Evolutionary conservation across 2,797 vertebrate species (phyloP).

Genomic region (Centroberyx gerrardi): DNA sequence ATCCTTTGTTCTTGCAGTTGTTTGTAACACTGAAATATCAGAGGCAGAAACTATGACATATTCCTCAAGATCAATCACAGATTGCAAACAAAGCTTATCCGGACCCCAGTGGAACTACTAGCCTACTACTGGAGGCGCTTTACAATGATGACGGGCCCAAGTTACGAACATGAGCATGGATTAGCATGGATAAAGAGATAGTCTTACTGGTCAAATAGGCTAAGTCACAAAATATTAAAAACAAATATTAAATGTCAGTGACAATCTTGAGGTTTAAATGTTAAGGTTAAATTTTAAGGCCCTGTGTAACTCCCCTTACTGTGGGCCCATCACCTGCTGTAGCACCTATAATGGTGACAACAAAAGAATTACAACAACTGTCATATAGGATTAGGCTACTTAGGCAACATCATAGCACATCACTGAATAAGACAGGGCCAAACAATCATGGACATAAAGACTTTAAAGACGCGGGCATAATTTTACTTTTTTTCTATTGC

Average conservation of each 20-base stretch:
- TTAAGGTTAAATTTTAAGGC: no score
- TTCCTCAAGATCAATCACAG: slow-evolving; percentile 50
- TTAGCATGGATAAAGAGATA: slow-evolving; percentile 20
- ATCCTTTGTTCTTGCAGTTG: slow-evolving; percentile 69
- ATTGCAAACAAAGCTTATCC: slow-evolving; percentile 45
- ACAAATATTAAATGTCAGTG: not conserved
- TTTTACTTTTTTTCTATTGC: no score
- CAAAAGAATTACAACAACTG: not conserved
- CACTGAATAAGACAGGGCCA: not conserved
- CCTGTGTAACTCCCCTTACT: not conserved
- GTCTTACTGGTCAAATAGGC: not conserved
- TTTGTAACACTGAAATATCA: slow-evolving; percentile 45
- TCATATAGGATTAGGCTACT: not conserved
- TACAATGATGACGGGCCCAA: slow-evolving; percentile 24
- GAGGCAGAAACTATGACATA: slow-evolving; percentile 58
- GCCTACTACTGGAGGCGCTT: slow-evolving; percentile 30
- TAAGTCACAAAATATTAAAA: no score
- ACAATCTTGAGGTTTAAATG: not conserved
- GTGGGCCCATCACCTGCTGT: not conserved
- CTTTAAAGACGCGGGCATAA: no score
- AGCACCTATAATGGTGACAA: not conserved
- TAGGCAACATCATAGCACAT: not conserved
- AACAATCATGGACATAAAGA: not conserved
- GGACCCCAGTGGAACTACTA: slow-evolving; percentile 28
- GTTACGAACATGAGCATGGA: slow-evolving; percentile 20